Evolutionary conservation across 2,888 invertebrate genomes (phyloP), one percentile per base, ranked within the genome.

Genomic region (Phaonia tiefii): DNA sequence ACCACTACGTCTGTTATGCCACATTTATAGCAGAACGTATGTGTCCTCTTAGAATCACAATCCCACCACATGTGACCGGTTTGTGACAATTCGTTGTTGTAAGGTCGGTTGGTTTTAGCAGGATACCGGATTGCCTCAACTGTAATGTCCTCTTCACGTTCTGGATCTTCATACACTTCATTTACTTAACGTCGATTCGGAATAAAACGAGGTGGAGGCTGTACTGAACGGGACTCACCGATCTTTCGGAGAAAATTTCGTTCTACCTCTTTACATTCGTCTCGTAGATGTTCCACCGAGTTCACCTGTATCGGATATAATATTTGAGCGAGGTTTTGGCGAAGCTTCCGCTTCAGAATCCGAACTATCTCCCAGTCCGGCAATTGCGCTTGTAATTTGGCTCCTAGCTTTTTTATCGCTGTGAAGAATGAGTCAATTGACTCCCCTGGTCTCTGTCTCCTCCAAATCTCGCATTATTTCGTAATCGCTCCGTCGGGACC

Each of bases 351-450:
- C 15, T 72, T 72, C 1, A 44, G 7, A 22, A 72, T 72, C 1
- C 49, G 44, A 2, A 63, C 39, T 63, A 72, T 72, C 17, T 63
- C 72, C 22, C 31, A n/a, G 22, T 72, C 72, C 4, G 72, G 72
- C n/a, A 72, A 8, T 4, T 60, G 72, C 5, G 15, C 22, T 51
- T 51, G 22, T 31, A 72, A 49, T 5, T 58, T 42, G 1, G 63
- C n/a, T 20, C 72, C 17, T n/a, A 72, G n/a, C 44, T 26, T 63
- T 25, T 60, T 72, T 63, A 72, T 72, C 13, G 46, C 37, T 13
- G 46, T 56, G 10, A 71, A 71, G 26, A 25, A 71, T 4, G 2
- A 8, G 17, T 71, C 71, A 15, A 71, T 60, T 0, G 58, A 10
- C 22, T 72, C 72, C 2, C 60, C 60, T 5, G 46, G 1, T n/a